phyloP scores from a whole-genome alignment of 2,888 invertebrate genomes.

The Pristionchus mayeri region DNA sequence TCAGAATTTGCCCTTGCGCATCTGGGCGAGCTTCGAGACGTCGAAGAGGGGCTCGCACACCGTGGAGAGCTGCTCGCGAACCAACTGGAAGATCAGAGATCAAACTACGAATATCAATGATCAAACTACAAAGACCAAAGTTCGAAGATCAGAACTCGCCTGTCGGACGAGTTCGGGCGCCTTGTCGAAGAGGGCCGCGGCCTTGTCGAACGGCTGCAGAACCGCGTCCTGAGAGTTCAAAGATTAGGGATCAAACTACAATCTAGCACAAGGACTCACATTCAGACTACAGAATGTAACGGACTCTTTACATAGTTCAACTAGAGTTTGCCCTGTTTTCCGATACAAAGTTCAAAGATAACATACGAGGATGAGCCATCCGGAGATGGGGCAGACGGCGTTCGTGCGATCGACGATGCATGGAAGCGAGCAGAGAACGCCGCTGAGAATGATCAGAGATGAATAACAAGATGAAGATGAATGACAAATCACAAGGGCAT shows the following conservation, averaged over 20 bases:
- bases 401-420: not conserved
- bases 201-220: constrained; percentile 49
- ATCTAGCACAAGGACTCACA: too few relatives aligned
- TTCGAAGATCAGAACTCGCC: constrained; percentile 6
- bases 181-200: constrained; percentile 30
- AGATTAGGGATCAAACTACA: not conserved
- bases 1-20: constrained; percentile 41
- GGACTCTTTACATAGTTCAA: too few relatives aligned
- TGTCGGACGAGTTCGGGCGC: constrained; percentile 38
- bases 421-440: constrained; percentile 25
- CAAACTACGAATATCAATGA: not conserved
- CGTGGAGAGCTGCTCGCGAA: constrained; percentile 40
- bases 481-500: not conserved
- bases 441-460: constrained; percentile 5
- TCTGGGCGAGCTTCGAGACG: not conserved
- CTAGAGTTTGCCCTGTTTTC: too few relatives aligned
- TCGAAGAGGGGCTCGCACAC: constrained; percentile 28
- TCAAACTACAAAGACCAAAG: not conserved
- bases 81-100: constrained; percentile 3
- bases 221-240: constrained; percentile 22
- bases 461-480: not conserved
- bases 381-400: constrained; percentile 46
- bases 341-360: constrained; percentile 38
- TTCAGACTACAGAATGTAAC: too few relatives aligned
- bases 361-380: constrained; percentile 43